Conservation (phyloP, 2,888 invertebrate genomes). For the Euclidia mi region DNA sequence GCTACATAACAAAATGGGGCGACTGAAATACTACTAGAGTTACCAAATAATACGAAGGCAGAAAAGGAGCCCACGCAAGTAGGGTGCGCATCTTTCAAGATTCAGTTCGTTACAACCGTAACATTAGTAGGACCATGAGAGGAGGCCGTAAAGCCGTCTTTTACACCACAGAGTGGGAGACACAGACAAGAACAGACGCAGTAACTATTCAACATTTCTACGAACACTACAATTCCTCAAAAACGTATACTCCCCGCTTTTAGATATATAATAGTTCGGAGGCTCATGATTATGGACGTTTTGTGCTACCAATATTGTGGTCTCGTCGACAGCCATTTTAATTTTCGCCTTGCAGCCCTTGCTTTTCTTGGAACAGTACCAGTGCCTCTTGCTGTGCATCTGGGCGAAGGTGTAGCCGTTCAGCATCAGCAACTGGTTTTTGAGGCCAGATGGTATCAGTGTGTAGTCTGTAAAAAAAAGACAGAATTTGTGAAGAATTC, state of each 20-base stretch:
- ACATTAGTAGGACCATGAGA: no score
- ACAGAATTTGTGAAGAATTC: background rate
- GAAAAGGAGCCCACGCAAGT: no score
- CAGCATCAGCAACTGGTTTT: slow-evolving; percentile 47
- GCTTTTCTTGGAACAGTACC: slow-evolving; percentile 53
- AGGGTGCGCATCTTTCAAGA: no score
- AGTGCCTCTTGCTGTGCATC: slow-evolving; percentile 32
- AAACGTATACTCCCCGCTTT: slow-evolving; percentile 46
- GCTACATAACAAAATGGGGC: no score
- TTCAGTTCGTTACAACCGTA: no score
- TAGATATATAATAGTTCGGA: slow-evolving; percentile 47
- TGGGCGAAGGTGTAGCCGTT: slow-evolving; percentile 57
- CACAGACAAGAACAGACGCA: background rate
- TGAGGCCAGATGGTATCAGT: slow-evolving; percentile 38
- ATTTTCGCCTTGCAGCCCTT: slow-evolving; percentile 51
- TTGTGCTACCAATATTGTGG: slow-evolving; percentile 35
- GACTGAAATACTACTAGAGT: no score
- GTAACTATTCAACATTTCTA: background rate
- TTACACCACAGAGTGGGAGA: no score
- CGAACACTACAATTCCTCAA: slow-evolving; percentile 2
- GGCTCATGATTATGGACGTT: slow-evolving; percentile 55
- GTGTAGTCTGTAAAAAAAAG: slow-evolving; percentile 39
- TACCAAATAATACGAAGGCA: no score
- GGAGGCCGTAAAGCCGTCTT: no score
- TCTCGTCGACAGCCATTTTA: slow-evolving; percentile 37